phyloP scores from a whole-genome alignment of 2,113 vertebrate genomes.

The Asarcornis scutulata region DNA sequence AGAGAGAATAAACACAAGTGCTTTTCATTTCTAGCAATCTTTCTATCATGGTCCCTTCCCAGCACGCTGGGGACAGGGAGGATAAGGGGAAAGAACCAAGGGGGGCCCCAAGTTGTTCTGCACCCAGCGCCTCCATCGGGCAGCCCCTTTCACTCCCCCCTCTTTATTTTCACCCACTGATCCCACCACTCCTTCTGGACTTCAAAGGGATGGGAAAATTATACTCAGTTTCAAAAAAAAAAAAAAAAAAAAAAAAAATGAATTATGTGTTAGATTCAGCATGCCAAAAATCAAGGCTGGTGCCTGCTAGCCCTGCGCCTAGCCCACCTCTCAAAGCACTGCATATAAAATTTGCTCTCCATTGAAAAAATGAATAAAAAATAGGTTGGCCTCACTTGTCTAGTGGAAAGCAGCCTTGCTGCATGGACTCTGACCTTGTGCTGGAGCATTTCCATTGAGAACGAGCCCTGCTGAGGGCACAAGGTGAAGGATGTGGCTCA shows the following conservation, averaged over 20 bases:
- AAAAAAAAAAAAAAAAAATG: neutral
- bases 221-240: neutral
- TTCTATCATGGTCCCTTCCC: neutral
- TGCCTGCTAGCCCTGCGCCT: no score
- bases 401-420: neutral
- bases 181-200: neutral
- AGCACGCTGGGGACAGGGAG: neutral
- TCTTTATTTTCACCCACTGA: neutral
- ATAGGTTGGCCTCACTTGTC: neutral
- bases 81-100: neutral
- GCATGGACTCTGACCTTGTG: neutral
- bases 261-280: neutral
- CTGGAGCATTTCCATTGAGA: neutral
- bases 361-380: neutral
- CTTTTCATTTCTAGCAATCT: neutral
- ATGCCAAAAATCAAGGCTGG: neutral
- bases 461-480: no score
- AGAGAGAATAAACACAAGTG: neutral
- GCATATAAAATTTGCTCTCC: fast-evolving
- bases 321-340: no score
- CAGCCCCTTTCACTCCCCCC: neutral
- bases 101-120: neutral
- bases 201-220: neutral
- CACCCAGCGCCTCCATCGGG: neutral
- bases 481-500: neutral